These are phyloP conservation scores for Okapia johnstoni DNA, from an alignment of 2,113 vertebrate genomes.

Conservation along the genomic window DNA sequence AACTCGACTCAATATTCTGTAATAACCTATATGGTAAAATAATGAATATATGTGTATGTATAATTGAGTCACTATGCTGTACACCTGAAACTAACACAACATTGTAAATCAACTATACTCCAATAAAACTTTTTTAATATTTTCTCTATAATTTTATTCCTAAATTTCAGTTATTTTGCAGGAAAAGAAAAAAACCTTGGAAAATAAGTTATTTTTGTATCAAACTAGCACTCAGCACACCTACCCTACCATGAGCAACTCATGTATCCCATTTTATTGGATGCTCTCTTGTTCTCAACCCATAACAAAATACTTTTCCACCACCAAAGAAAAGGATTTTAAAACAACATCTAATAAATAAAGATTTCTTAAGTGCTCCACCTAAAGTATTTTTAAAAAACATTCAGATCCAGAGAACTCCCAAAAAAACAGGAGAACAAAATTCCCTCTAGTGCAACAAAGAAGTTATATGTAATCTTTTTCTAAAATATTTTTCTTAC, in stretches of 20 bases:
- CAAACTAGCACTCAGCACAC: background rate
- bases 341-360: constrained; percentile 35
- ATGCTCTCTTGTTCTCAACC: background rate
- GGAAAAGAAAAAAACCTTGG: background rate
- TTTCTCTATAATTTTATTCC: background rate
- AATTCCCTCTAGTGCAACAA: constrained; percentile 26
- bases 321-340: background rate
- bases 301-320: constrained; percentile 51
- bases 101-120: background rate
- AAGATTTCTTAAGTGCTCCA: background rate
- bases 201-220: constrained; percentile 54
- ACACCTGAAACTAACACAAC: background rate
- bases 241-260: background rate
- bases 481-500: constrained; percentile 11
- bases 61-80: background rate
- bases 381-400: background rate
- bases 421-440: background rate
- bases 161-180: constrained; percentile 4
- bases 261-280: background rate
- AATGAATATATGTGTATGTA: background rate
- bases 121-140: background rate
- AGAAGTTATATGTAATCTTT: background rate
- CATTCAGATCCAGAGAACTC: background rate
- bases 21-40: background rate
- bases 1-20: background rate